phyloP scores from a whole-genome alignment of 2,113 vertebrate species.

The Eclectus roratus region DNA sequence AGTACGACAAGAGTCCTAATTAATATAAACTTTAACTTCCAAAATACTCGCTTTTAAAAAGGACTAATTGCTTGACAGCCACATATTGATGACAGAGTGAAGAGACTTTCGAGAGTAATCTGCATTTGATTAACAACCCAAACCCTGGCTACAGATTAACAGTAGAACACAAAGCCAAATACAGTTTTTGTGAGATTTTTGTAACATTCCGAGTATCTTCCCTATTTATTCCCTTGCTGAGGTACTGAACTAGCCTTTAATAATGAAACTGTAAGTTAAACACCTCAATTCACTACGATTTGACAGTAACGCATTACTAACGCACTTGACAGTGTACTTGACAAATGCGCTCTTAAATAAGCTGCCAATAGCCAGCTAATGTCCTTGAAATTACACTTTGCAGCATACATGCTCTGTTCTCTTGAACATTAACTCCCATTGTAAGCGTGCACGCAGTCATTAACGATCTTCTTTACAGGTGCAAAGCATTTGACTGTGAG shows the following conservation, averaged over 20 bases:
- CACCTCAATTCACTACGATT: not conserved
- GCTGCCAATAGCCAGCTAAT: too few species aligned
- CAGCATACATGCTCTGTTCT: accelerated
- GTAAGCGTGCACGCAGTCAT: accelerated
- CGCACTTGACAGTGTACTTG: too few species aligned
- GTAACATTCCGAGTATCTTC: too few species aligned
- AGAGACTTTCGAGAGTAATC: not conserved
- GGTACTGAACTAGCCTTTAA: not conserved
- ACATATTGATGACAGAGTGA: not conserved
- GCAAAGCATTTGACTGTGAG: not conserved
- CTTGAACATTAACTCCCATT: not conserved
- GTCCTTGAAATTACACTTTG: not conserved
- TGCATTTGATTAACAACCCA: not conserved
- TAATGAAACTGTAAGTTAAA: not conserved
- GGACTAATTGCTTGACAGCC: not conserved
- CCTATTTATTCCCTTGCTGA: not conserved
- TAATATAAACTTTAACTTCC: not conserved
- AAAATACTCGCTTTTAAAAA: not conserved
- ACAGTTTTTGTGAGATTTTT: not conserved
- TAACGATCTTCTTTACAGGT: not conserved
- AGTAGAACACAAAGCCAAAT: not conserved
- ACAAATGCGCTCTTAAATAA: accelerated
- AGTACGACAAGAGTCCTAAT: not conserved
- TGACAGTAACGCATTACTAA: not conserved
- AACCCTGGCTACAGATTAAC: not conserved